Evolutionary conservation across 2,797 vertebrate species (phyloP).

Genomic region (Schizothorax lantsangensis): DNA sequence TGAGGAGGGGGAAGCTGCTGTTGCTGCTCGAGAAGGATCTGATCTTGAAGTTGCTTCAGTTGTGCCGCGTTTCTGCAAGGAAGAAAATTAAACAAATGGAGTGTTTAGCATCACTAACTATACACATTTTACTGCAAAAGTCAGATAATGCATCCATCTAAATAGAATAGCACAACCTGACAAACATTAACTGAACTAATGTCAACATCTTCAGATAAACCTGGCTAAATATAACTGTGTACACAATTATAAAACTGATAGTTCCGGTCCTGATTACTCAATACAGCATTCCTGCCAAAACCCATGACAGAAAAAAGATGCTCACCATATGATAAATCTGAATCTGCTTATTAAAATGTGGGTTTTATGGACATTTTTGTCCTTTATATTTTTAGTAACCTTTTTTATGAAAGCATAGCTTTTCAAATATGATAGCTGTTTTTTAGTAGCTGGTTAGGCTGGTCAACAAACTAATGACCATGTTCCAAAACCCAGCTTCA

Average conservation of each 20-base stretch:
- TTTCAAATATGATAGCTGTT: background rate
- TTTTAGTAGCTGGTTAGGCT: background rate
- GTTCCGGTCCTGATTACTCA: background rate
- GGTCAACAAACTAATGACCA: background rate
- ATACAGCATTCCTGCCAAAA: background rate
- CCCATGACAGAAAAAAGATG: background rate
- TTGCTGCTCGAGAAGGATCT: slow-evolving; percentile 90
- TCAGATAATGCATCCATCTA: background rate
- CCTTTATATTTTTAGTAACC: background rate
- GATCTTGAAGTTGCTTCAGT: slow-evolving; percentile 93
- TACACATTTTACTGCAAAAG: background rate
- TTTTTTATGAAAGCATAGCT: background rate
- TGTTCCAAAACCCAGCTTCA: background rate
- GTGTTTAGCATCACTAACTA: slow-evolving; percentile 10
- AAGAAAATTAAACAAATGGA: slow-evolving; percentile 49
- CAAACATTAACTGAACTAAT: background rate
- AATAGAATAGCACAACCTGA: background rate
- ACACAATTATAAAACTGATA: slow-evolving; percentile 10
- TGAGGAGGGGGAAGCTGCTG: slow-evolving; percentile 71
- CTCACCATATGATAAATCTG: background rate
- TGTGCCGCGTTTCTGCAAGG: slow-evolving; percentile 86
- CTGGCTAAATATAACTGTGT: background rate
- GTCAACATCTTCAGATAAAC: slow-evolving; percentile 24
- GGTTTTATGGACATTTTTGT: background rate
- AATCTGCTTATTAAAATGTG: too few relatives aligned